Conservation (phyloP, 2,113 vertebrate genomes). For the Sphyrna mokarran region DNA sequence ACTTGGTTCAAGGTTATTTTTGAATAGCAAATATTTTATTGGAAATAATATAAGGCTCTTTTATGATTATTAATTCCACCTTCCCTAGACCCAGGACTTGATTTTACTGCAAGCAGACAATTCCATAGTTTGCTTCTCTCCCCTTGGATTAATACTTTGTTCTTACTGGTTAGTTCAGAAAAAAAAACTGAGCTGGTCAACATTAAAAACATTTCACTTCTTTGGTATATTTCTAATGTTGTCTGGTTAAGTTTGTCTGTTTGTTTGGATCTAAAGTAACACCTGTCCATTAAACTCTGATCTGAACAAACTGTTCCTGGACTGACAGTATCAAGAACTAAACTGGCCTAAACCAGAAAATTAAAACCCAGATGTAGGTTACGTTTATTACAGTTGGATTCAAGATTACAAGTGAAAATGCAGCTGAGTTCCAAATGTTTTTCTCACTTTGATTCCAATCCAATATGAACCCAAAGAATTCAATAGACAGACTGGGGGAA, state of each 20-base stretch:
- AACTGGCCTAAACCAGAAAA: background rate
- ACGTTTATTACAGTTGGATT: background rate
- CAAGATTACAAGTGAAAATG: background rate
- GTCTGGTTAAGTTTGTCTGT: background rate
- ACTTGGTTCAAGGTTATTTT: background rate
- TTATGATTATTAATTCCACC: background rate
- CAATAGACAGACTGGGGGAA: background rate
- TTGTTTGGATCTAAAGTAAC: background rate
- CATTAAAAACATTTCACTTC: background rate
- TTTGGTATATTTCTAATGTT: background rate
- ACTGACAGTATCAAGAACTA: background rate
- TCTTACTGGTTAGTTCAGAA: background rate
- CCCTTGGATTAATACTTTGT: background rate
- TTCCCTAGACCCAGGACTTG: background rate
- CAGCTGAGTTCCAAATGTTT: background rate
- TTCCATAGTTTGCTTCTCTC: background rate
- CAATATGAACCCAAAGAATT: background rate
- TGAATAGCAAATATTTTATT: background rate
- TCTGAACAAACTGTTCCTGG: background rate
- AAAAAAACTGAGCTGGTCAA: too few relatives aligned
- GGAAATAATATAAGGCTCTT: background rate
- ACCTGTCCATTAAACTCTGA: background rate
- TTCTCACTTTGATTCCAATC: background rate
- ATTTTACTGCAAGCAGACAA: background rate
- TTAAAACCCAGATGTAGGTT: background rate